These are phyloP conservation scores for Clusia tigrina DNA, from an alignment of 2,888 invertebrate genomes.

Conservation along the genomic window DNA sequence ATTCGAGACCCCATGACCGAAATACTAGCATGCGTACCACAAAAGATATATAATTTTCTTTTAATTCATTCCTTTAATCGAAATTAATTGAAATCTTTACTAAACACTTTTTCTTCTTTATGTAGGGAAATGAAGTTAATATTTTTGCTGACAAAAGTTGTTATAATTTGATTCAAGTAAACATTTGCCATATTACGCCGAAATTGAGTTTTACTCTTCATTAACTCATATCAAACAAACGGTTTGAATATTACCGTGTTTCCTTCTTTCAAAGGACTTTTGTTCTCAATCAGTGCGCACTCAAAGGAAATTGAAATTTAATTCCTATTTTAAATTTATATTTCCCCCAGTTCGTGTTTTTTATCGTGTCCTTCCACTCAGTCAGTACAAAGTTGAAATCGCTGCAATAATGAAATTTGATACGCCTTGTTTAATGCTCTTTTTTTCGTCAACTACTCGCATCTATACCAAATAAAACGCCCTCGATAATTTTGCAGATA, in stretches of 20 bases:
- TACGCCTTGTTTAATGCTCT: constrained; percentile 66
- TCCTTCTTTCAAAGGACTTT: not conserved
- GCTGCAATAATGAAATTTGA: constrained; percentile 64
- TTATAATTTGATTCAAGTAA: no score
- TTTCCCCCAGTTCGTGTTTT: not conserved
- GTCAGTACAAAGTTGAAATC: constrained; percentile 7
- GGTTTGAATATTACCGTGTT: not conserved
- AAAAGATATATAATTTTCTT: no score
- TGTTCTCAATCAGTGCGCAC: constrained; percentile 3
- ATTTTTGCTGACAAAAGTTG: no score
- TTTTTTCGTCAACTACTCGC: constrained; percentile 45
- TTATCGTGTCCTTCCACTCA: constrained; percentile 1
- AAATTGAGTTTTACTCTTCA: constrained; percentile 48
- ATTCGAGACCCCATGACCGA: no score
- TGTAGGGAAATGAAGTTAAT: no score
- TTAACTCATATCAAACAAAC: constrained; percentile 49
- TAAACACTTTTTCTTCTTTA: no score
- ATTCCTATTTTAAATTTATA: constrained; percentile 15
- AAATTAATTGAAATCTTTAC: no score
- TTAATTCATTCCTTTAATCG: no score
- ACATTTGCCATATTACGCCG: not conserved
- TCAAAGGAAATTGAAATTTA: constrained; percentile 37
- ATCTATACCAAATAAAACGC: constrained; percentile 41
- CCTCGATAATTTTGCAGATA: constrained; percentile 28
- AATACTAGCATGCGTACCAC: no score